Percentiles rank a stretch among this genome's conserved stretches.
These are phyloP conservation scores for Urocyon cinereoargenteus DNA, from an alignment of 2,797 vertebrate genomes.

Conservation along the genomic window DNA sequence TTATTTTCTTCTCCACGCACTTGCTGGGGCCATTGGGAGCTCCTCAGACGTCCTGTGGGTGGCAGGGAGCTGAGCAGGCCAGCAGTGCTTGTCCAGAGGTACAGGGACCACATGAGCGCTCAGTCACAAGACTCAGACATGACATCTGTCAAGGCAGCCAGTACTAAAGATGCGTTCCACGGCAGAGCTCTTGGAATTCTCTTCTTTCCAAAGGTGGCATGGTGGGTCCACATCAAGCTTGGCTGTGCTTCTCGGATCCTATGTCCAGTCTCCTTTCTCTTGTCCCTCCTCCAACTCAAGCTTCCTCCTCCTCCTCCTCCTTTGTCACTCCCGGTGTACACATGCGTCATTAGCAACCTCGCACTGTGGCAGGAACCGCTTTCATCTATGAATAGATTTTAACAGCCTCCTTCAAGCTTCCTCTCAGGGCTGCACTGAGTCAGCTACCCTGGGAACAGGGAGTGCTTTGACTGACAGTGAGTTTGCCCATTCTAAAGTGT, in stretches of 20 bases:
- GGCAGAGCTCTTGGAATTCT: background rate
- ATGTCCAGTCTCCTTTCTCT: background rate
- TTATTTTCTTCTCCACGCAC: background rate
- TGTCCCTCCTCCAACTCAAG: conserved; percentile 7
- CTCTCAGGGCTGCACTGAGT: conserved; percentile 46
- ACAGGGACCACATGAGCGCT: background rate
- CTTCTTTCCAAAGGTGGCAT: background rate
- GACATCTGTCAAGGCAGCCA: background rate
- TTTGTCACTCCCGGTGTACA: conserved; percentile 35
- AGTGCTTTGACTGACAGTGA: conserved; percentile 3
- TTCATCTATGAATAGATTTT: conserved; percentile 63
- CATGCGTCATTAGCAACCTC: conserved; percentile 66
- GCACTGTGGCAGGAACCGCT: conserved; percentile 30
- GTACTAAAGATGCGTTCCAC: background rate
- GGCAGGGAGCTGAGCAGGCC: background rate
- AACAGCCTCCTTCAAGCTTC: conserved; percentile 63
- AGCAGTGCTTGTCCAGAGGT: background rate
- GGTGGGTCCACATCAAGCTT: background rate
- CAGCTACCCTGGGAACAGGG: conserved; percentile 31
- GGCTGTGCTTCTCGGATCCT: background rate
- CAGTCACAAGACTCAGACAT: background rate
- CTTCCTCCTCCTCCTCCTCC: conserved; percentile 1
- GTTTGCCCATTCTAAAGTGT: background rate
- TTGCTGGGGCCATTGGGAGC: background rate
- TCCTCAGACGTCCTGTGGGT: background rate